phyloP scores from a whole-genome alignment of 2,113 vertebrate species.

The Centropus bengalensis region DNA sequence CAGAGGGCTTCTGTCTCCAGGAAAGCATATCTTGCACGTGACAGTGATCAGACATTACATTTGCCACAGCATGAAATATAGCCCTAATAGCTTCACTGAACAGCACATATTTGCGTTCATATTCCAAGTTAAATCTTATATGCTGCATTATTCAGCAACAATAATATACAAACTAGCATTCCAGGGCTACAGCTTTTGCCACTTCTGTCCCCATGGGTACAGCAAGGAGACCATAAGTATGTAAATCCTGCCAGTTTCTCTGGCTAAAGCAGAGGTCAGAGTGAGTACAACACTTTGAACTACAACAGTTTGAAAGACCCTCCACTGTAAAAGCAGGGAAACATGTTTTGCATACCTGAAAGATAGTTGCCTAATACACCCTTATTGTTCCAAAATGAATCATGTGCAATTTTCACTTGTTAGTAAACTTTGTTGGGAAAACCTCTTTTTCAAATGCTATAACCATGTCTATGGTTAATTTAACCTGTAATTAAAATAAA shows the following conservation, averaged over 20 bases:
- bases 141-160: accelerated
- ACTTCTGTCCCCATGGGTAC: neutral
- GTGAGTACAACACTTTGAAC: neutral
- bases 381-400: neutral
- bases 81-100: neutral
- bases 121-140: neutral
- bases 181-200: neutral
- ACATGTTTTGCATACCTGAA: neutral
- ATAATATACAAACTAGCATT: neutral
- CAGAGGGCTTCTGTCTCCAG: neutral
- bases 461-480: neutral
- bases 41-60: neutral
- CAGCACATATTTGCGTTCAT: neutral
- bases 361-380: neutral
- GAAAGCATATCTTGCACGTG: neutral
- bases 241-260: neutral
- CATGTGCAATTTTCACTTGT: accelerated
- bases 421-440: neutral
- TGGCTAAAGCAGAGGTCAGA: neutral
- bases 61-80: accelerated
- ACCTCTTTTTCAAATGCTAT: neutral
- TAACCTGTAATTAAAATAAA: neutral
- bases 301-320: neutral
- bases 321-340: neutral
- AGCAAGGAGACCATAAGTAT: neutral